Percentiles rank a stretch among this genome's conserved stretches.
Conservation (phyloP, 2,888 invertebrate genomes). For the Oithona nana region DNA sequence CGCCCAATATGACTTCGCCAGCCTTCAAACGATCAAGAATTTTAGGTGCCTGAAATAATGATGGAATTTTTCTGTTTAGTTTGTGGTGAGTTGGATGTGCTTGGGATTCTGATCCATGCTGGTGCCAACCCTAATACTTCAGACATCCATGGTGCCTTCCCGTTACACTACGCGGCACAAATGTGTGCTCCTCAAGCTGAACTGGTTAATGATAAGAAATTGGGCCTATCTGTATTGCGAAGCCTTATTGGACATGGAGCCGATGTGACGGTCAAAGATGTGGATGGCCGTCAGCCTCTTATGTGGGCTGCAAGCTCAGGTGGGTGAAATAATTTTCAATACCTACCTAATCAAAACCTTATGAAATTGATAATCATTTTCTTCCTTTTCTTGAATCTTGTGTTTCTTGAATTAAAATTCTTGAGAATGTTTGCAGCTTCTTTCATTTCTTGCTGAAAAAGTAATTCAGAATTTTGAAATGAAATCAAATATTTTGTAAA, state of each 20-base stretch:
- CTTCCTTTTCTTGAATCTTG: too few species aligned
- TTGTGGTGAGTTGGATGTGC: conserved; percentile 74
- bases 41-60: not conserved
- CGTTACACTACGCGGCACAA: conserved; percentile 91
- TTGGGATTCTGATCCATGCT: conserved; percentile 56
- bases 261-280: conserved; percentile 49
- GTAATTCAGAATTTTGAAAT: too few species aligned
- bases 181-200: conserved; percentile 70
- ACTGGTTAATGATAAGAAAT: conserved; percentile 36
- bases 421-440: too few species aligned
- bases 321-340: conserved; percentile 24
- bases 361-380: too few species aligned
- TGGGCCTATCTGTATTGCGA: conserved; percentile 23
- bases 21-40: not conserved
- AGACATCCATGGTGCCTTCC: conserved; percentile 84
- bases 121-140: conserved; percentile 72
- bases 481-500: too few species aligned
- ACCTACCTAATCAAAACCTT: too few species aligned
- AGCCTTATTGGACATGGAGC: conserved; percentile 1
- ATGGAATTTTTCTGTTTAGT: conserved; percentile 37
- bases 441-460: too few species aligned
- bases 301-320: conserved; percentile 94
- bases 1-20: not conserved
- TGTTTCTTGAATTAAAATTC: too few species aligned
- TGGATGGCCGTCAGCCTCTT: conserved; percentile 79